Evolutionary conservation across 2,113 vertebrate species (phyloP).

Genomic region (Vicugna pacos): DNA sequence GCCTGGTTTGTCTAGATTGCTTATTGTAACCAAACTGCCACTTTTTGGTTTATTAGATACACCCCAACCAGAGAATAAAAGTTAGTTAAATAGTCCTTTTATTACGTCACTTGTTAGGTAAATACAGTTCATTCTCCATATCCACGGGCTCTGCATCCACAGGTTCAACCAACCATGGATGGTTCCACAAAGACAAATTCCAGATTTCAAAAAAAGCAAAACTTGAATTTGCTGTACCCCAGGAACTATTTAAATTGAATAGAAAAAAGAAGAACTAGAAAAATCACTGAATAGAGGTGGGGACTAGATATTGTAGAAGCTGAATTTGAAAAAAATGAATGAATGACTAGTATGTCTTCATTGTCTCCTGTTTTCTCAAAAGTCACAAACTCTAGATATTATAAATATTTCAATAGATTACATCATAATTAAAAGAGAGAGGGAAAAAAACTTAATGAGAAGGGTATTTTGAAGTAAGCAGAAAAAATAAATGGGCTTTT

Average conservation of each 20-base stretch:
- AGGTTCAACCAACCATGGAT: neutral
- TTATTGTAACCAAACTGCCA: neutral
- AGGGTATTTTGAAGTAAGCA: neutral
- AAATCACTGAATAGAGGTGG: neutral
- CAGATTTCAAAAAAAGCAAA: neutral
- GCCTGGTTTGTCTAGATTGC: neutral
- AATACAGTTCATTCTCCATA: neutral
- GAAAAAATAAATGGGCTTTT: constrained; percentile 13
- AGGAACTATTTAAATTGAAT: neutral
- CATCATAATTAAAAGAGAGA: neutral
- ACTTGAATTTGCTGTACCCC: neutral
- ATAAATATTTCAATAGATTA: neutral
- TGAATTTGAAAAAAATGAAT: neutral
- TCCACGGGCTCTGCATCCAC: neutral
- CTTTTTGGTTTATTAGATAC: neutral
- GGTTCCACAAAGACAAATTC: neutral
- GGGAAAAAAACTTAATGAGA: neutral
- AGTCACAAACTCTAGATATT: neutral
- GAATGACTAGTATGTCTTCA: neutral
- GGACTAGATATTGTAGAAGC: neutral
- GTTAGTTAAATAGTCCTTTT: neutral
- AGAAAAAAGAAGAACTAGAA: neutral
- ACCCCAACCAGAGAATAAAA: neutral
- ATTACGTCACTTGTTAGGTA: neutral
- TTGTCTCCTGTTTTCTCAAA: neutral